Evolutionary conservation across 2,888 invertebrate species (phyloP), one percentile per base, ranked within the genome.

Genomic region (Linyphia triangularis): DNA sequence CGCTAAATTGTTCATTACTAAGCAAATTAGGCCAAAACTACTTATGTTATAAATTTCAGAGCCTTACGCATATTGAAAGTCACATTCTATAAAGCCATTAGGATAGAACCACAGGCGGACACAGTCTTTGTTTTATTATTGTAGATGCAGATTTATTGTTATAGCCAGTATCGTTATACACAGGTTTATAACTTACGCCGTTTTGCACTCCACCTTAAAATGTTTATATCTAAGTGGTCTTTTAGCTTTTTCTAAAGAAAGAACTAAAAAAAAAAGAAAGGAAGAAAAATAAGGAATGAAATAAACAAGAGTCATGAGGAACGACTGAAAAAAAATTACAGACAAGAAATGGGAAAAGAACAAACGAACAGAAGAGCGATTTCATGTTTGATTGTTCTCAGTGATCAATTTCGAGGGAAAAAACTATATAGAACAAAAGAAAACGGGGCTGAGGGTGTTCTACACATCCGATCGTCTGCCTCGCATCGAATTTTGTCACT

Each of bases 361-460:
- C 51, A 33, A 81, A 59, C 69, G 51, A 81, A 81, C 57, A 81
- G 19, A 51, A 83, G 37, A 79, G 69, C 33, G 73, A 83, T 83
- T 73, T 73, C 61, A 61, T 83, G 73, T 83, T 83, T 83, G 83
- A 83, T 73, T 83, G 73, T 83, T 83, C 59, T n/a, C 72, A 30
- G 83, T 73, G 83, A 83, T 83, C 83, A 73, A 83, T 73, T 73
- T 65, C 33, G 57, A 3, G 61, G n/a, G 28, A 77, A 61, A 65
- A 78, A 63, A 4, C 3, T 13, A 51, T 69, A 67, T 9, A 73
- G 33, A 69, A 69, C 30, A 33, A 81, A 77, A 26, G 26, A 65
- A 43, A n/a, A n/a, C n/a, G n/a, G n/a, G n/a, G n/a, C n/a, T n/a
- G 43, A 33, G 61, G 26, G 37, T 30, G 61, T 37, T 33, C 26